These are phyloP conservation scores for Anoplophora glabripennis DNA, from an alignment of 1,140 invertebrate genomes.

Conservation along the genomic window DNA sequence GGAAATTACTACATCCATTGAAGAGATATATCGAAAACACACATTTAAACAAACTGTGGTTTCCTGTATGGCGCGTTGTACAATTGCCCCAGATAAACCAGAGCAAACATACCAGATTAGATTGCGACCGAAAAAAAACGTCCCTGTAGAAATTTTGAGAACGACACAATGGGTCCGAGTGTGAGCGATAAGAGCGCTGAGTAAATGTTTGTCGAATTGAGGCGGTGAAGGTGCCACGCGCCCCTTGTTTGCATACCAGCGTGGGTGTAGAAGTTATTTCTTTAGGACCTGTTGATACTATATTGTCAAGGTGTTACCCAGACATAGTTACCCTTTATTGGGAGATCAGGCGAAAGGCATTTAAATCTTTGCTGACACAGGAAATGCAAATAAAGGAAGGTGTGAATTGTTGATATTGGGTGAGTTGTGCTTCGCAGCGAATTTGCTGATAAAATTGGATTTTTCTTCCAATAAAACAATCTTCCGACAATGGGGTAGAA, in stretches of 20 bases:
- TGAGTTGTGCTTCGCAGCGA: too few species aligned
- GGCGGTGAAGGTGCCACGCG: neutral
- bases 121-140: neutral
- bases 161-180: neutral
- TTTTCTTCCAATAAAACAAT: too few species aligned
- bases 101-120: neutral
- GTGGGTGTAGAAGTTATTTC: slow-evolving; percentile 15
- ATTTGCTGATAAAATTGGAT: too few species aligned
- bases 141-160: neutral
- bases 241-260: slow-evolving; percentile 9
- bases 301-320: slow-evolving; percentile 10
- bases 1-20: too few species aligned
- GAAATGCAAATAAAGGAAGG: slow-evolving; percentile 8
- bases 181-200: slow-evolving; percentile 7
- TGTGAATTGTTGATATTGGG: too few species aligned
- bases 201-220: neutral
- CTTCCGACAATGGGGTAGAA: too few species aligned
- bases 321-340: slow-evolving; percentile 5
- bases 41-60: too few species aligned
- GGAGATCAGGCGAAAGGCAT: neutral
- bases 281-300: slow-evolving; percentile 14
- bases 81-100: slow-evolving; percentile 3
- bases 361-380: neutral
- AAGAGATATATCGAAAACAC: too few species aligned
- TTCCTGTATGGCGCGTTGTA: too few species aligned